Conservation (phyloP, 2,888 invertebrate genomes). For the Brachylomia viminalis region DNA sequence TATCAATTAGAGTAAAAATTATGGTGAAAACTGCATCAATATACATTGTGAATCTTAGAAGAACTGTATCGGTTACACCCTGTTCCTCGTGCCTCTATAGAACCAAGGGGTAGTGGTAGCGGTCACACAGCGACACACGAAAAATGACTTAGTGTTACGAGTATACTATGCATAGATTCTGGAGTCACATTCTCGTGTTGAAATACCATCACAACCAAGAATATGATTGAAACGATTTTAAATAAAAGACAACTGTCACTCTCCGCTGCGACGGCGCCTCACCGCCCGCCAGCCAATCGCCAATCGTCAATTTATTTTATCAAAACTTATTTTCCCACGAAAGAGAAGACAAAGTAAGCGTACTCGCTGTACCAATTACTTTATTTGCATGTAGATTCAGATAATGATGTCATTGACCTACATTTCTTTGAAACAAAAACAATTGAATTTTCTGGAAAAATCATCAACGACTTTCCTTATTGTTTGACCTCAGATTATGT, state of each 20-base stretch:
- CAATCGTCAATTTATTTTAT: neutral
- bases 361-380: slow-evolving; percentile 42
- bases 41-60: neutral
- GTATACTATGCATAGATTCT: neutral
- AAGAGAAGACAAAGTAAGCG: slow-evolving; percentile 26
- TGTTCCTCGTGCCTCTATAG: no score
- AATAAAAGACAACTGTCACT: no score
- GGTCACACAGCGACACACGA: neutral
- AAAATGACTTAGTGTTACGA: neutral
- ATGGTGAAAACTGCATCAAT: neutral
- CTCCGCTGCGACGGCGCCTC: no score
- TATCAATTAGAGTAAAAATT: no score
- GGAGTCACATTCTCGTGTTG: neutral
- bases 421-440: slow-evolving; percentile 36
- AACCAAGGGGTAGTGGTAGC: no score
- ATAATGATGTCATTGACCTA: slow-evolving; percentile 39
- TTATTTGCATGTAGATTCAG: slow-evolving; percentile 38
- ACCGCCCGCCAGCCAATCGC: no score
- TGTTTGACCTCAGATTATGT: slow-evolving; percentile 38
- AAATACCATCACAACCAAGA: neutral
- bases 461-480: slow-evolving; percentile 28
- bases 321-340: slow-evolving; percentile 4
- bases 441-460: slow-evolving; percentile 36
- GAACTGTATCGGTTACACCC: no score
- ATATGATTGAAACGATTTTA: neutral